Evolutionary conservation across 2,888 invertebrate genomes (phyloP), one percentile per base, ranked within the genome.

Genomic region (Leuctra nigra): DNA sequence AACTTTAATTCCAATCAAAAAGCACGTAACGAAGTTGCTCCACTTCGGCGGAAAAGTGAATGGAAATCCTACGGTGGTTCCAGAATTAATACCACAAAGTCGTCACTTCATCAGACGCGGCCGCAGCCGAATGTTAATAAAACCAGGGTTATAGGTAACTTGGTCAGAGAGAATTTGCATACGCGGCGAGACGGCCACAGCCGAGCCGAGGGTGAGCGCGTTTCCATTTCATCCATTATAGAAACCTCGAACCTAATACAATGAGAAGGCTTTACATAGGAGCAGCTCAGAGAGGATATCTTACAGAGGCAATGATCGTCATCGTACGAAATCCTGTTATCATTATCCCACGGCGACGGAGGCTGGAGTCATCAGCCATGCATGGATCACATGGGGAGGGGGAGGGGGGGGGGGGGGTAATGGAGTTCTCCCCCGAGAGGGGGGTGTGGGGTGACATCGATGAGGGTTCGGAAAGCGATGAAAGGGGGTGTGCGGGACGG

Each of bases 351-450:
- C 22, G 16, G 35, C 53, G 29, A 54, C 25, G 47, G n/a, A 46
- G 39, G 24, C 57, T 57, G 53, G 54, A 57, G 54, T 57, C 47
- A 54, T 44, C 57, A 48, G 25, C 53, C 57, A 57, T 57, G 57
- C 57, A 57, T 54, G 54, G 22, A 57, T 57, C 53, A 53, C 47
- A 36, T 52, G 35, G 29, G 20, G 41, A 3, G 41, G 20, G 24
- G 33, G 25, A 20, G 20, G 35, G 33, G 33, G 29, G 18, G 48
- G 14, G 29, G 25, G 48, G 20, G 16, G 35, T 50, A 50, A 50
- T 50, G 50, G 50, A 50, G 50, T 29, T 33, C 50, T 50, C 50
- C 9, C 7, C 7, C 29, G 6, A 29, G 29, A 11, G 7, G 11
- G 29, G 29, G 29, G 29, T 29, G n/a, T n/a, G n/a, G n/a, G n/a